Conservation (phyloP, 2,888 invertebrate species). For the Tetragnatha montana region DNA sequence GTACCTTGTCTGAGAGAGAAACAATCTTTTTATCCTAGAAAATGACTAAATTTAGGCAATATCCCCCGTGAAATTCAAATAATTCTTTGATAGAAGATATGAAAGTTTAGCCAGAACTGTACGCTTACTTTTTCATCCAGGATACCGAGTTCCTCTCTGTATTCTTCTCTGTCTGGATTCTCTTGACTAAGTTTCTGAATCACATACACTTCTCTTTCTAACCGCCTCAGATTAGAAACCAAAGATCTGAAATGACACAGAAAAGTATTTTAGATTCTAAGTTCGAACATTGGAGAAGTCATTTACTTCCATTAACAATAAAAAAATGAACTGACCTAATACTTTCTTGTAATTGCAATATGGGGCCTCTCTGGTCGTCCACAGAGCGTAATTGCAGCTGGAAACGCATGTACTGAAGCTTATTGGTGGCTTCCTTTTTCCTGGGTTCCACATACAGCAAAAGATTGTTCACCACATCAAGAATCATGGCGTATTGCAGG, state of each 20-base stretch:
- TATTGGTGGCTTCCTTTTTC: slow-evolving; percentile 91
- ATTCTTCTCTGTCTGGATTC: slow-evolving; percentile 76
- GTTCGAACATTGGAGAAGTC: too few species aligned
- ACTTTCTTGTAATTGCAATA: slow-evolving; percentile 83
- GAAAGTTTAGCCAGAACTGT: neutral
- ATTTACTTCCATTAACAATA: too few species aligned
- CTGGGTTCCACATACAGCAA: slow-evolving; percentile 97
- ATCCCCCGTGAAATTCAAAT: neutral
- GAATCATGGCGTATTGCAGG: slow-evolving; percentile 92
- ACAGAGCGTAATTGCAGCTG: slow-evolving; percentile 92
- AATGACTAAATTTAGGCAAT: neutral
- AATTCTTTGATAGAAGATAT: neutral
- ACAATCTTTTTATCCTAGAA: neutral
- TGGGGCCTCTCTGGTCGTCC: slow-evolving; percentile 93
- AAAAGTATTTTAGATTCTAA: too few species aligned
- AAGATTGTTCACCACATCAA: slow-evolving; percentile 98
- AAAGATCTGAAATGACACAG: slow-evolving; percentile 73
- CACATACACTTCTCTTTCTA: slow-evolving; percentile 88
- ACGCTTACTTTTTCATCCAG: slow-evolving; percentile 82
- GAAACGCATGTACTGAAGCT: slow-evolving; percentile 93
- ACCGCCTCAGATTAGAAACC: slow-evolving; percentile 86
- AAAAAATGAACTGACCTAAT: slow-evolving; percentile 78
- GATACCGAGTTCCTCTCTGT: slow-evolving; percentile 83
- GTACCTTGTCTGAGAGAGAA: too few species aligned
- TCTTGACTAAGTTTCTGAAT: slow-evolving; percentile 88